These are phyloP conservation scores for Furnarius figulus DNA, from an alignment of 2,113 vertebrate species.

Conservation along the genomic window DNA sequence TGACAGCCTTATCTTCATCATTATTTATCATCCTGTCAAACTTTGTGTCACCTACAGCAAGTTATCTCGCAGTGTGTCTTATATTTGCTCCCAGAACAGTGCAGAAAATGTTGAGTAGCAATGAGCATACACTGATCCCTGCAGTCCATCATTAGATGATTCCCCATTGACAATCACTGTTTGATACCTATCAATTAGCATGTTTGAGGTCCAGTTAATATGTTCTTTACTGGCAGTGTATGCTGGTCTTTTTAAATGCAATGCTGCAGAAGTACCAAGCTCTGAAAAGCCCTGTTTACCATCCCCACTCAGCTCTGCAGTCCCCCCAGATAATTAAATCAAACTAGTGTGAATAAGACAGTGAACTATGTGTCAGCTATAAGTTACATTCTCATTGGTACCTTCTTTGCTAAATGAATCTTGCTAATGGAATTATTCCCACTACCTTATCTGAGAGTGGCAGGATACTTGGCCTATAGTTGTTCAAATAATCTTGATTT, in stretches of 20 bases:
- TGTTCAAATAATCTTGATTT: not conserved
- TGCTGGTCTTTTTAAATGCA: not conserved
- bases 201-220: not conserved
- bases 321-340: not conserved
- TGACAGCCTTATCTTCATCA: not conserved
- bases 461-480: not conserved
- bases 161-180: not conserved
- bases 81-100: not conserved
- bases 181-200: not conserved
- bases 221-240: not conserved
- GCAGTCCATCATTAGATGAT: not conserved
- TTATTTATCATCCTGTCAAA: constrained; percentile 19
- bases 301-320: not conserved
- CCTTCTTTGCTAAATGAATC: not conserved
- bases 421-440: not conserved
- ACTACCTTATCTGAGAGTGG: not conserved
- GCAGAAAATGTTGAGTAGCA: not conserved
- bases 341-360: not conserved
- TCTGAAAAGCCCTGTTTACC: not conserved
- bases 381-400: not conserved
- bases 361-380: not conserved
- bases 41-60: not conserved
- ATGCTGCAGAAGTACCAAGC: not conserved
- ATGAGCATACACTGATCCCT: not conserved
- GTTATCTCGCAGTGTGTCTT: not conserved